A percentile compares a stretch with the other conserved stretches of the same genome.
Evolutionary conservation across 2,797 vertebrate species (phyloP).

Genomic region (Bovichtus diacanthus): DNA sequence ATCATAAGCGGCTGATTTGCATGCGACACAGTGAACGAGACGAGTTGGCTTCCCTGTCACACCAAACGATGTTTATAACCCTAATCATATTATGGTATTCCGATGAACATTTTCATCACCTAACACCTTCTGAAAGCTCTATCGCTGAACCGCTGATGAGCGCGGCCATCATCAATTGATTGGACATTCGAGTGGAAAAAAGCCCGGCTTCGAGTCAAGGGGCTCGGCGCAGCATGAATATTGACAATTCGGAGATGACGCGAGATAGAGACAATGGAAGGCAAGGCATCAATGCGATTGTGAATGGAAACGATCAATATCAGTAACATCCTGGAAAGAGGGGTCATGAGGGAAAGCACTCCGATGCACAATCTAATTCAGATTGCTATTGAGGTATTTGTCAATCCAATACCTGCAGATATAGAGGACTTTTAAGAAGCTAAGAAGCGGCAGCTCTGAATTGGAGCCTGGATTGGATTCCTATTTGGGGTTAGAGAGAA

Average conservation of each 20-base stretch:
- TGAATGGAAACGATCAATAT: conserved; percentile 73
- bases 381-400: conserved; percentile 51
- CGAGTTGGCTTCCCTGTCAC: conserved; percentile 48
- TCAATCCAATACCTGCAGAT: conserved; percentile 46
- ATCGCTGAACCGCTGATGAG: conserved; percentile 50
- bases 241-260: conserved; percentile 56
- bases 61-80: conserved; percentile 52
- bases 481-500: conserved; percentile 70
- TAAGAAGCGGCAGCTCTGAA: conserved; percentile 30
- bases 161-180: conserved; percentile 63
- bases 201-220: conserved; percentile 44
- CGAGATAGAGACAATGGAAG: conserved; percentile 37
- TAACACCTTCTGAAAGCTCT: conserved; percentile 58
- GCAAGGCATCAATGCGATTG: conserved; percentile 27
- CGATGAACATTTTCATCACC: conserved; percentile 71
- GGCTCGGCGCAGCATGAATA: conserved; percentile 36
- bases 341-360: conserved; percentile 35
- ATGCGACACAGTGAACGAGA: conserved; percentile 25
- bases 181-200: conserved; percentile 67
- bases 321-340: conserved; percentile 15
- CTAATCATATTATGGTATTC: conserved; percentile 74
- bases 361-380: conserved; percentile 26
- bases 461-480: conserved; percentile 65
- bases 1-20: conserved; percentile 68
- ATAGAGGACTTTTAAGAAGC: conserved; percentile 14